A percentile compares a stretch with the other conserved stretches of the same genome.
Conservation (phyloP, 2,888 invertebrate genomes). For the Meloe dianella region DNA sequence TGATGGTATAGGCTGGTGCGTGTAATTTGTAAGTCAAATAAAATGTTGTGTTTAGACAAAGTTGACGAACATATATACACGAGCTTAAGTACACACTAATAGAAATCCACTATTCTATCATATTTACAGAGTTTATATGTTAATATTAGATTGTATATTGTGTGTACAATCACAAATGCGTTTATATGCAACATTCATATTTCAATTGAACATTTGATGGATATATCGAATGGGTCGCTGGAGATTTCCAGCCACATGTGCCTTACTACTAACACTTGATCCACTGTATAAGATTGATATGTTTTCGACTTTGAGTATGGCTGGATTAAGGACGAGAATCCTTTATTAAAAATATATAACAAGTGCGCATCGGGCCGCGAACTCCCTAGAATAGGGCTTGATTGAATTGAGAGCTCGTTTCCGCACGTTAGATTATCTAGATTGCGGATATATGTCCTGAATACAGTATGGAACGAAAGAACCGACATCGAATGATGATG, state of each 20-base stretch:
- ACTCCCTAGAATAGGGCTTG: constrained; percentile 48
- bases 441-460: constrained; percentile 48
- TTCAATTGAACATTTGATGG: constrained; percentile 13
- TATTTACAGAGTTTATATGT: constrained; percentile 47
- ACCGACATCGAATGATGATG: background rate
- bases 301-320: background rate
- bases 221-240: background rate
- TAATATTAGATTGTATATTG: constrained; percentile 40
- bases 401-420: constrained; percentile 56
- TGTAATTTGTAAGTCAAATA: constrained; percentile 58
- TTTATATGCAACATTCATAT: constrained; percentile 17
- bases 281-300: background rate
- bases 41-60: constrained; percentile 52
- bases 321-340: constrained; percentile 30
- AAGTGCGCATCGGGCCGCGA: constrained; percentile 50
- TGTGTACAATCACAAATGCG: background rate
- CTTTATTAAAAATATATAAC: constrained; percentile 39
- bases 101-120: background rate
- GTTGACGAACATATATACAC: constrained; percentile 40
- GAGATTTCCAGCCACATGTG: constrained; percentile 7
- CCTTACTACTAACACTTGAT: constrained; percentile 1
- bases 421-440: constrained; percentile 53
- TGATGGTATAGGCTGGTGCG: constrained; percentile 50
- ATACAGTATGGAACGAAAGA: constrained; percentile 33
- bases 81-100: constrained; percentile 41